These are phyloP conservation scores for Odontamblyopus lacepedii DNA, from an alignment of 2,797 vertebrate genomes.

Conservation along the genomic window DNA sequence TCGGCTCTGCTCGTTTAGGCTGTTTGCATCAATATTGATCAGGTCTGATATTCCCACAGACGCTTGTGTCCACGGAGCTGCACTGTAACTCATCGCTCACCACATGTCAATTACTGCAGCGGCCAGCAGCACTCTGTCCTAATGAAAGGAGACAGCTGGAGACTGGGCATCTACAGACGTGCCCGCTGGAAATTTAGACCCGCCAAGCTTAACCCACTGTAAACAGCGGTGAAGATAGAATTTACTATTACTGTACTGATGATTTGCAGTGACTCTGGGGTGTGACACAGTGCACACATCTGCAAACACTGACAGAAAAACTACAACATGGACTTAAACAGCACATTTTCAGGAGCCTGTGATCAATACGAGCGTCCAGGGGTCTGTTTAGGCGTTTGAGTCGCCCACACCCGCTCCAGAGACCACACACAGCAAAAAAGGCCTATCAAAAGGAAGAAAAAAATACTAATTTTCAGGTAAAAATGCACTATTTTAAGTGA, in stretches of 20 bases:
- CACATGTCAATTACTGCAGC: conserved; percentile 72
- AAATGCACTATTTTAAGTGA: too few species aligned
- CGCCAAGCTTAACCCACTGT: neutral
- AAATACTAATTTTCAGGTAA: too few species aligned
- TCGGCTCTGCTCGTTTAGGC: conserved; percentile 64
- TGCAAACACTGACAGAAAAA: too few species aligned
- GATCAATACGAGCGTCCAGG: too few species aligned
- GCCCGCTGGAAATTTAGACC: neutral
- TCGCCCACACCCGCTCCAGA: too few species aligned
- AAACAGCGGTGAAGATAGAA: neutral
- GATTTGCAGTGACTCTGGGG: too few species aligned
- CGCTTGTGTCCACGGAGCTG: conserved; percentile 56
- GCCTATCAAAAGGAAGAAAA: too few species aligned
- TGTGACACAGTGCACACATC: too few species aligned
- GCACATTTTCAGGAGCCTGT: too few species aligned
- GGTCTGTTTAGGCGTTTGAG: too few species aligned
- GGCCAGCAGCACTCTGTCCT: conserved; percentile 61
- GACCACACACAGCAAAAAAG: too few species aligned
- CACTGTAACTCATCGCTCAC: conserved; percentile 75
- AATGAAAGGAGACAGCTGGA: conserved; percentile 64
- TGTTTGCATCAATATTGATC: conserved; percentile 77
- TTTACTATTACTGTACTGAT: neutral
- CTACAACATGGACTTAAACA: too few species aligned
- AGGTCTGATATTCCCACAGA: conserved; percentile 72
- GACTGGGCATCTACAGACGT: conserved; percentile 40